phyloP scores from a whole-genome alignment of 2,888 invertebrate genomes.

The Ligdia adustata region DNA sequence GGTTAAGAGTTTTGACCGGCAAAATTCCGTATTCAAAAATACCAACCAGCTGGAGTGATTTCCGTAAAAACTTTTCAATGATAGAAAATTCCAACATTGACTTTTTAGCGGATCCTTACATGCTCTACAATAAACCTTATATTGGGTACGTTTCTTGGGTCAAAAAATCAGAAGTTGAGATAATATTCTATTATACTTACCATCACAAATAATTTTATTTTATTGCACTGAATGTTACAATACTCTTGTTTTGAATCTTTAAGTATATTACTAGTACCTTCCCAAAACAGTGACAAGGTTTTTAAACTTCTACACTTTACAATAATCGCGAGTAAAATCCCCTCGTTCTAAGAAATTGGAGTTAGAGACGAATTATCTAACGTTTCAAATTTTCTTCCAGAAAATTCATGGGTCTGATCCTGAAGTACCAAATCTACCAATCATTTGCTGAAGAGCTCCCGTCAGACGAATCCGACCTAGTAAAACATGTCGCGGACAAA shows the following conservation, averaged over 20 bases:
- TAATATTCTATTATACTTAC: too few relatives aligned
- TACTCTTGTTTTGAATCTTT: too few relatives aligned
- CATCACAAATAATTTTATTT: too few relatives aligned
- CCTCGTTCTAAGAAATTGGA: too few relatives aligned
- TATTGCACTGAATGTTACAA: too few relatives aligned
- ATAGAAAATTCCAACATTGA: conserved; percentile 74
- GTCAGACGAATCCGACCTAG: conserved; percentile 71
- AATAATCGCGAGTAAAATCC: too few relatives aligned
- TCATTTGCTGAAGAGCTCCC: conserved; percentile 75
- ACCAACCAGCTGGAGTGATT: conserved; percentile 77
- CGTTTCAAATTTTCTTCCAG: conserved; percentile 58
- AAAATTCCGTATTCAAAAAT: conserved; percentile 60
- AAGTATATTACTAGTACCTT: too few relatives aligned
- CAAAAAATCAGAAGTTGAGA: too few relatives aligned
- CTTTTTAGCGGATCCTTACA: conserved; percentile 77
- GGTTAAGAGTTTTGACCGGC: conserved; percentile 72
- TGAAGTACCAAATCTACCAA: conserved; percentile 84
- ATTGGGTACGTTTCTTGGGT: conserved; percentile 82
- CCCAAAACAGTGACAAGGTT: too few relatives aligned
- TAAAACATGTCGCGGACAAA: conserved; percentile 66
- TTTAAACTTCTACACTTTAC: too few relatives aligned
- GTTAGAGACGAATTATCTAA: too few relatives aligned
- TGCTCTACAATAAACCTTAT: conserved; percentile 81
- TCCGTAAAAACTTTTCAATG: conserved; percentile 73
- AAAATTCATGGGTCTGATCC: conserved; percentile 81